Percentiles rank a stretch among this genome's conserved stretches.
Conservation (phyloP, 2,888 invertebrate species). For the Euzophera pinguis region DNA sequence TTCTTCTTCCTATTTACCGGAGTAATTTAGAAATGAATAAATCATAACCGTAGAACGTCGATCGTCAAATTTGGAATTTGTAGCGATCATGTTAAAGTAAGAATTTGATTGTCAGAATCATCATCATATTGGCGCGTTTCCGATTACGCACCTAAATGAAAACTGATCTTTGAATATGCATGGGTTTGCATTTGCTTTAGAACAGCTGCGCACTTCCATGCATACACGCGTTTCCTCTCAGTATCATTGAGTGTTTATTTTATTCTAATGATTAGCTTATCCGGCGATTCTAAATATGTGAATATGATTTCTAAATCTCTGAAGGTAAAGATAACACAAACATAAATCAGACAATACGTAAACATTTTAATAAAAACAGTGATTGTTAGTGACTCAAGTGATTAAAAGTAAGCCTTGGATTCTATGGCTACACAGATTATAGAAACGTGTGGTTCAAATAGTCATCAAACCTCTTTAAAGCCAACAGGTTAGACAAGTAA, state of each 20-base stretch:
- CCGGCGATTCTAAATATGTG: background rate
- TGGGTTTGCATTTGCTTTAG: constrained; percentile 48
- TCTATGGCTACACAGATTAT: too few species aligned
- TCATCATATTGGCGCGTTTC: constrained; percentile 53
- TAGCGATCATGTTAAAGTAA: constrained; percentile 35
- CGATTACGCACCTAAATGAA: constrained; percentile 74
- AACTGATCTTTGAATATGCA: constrained; percentile 76
- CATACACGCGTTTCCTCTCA: constrained; percentile 31
- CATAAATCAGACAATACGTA: too few species aligned
- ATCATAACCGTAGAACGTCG: constrained; percentile 40
- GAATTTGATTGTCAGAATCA: constrained; percentile 38
- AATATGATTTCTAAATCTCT: background rate
- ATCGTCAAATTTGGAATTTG: constrained; percentile 33
- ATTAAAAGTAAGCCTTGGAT: too few species aligned
- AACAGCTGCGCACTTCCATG: constrained; percentile 43
- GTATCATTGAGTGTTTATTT: constrained; percentile 32
- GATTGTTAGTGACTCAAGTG: too few species aligned
- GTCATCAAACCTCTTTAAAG: background rate
- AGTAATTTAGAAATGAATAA: constrained; percentile 66
- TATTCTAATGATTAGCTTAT: constrained; percentile 11
- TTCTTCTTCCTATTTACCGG: constrained; percentile 57
- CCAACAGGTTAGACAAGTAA: background rate
- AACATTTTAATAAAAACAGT: too few species aligned
- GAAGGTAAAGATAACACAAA: background rate
- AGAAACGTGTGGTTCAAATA: background rate